These are phyloP conservation scores for Cephus sareptanus DNA, from an alignment of 2,888 invertebrate species.

Conservation along the genomic window DNA sequence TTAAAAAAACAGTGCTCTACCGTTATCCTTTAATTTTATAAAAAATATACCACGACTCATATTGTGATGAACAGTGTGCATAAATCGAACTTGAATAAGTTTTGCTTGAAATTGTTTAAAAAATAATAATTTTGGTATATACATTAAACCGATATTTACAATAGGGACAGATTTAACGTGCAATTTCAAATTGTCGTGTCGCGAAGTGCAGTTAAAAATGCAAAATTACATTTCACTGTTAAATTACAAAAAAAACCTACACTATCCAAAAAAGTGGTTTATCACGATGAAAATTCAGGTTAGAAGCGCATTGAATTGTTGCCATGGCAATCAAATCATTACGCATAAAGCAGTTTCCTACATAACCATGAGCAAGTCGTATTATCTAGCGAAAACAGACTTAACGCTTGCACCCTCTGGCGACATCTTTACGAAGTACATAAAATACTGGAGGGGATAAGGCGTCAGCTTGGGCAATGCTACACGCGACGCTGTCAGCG, in stretches of 20 bases:
- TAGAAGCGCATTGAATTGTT: background rate
- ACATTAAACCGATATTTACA: conserved; percentile 22
- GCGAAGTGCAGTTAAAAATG: background rate
- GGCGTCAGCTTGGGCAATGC: background rate
- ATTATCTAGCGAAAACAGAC: background rate
- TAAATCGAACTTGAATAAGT: conserved; percentile 26
- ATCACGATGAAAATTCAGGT: background rate
- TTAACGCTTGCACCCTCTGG: background rate
- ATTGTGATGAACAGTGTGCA: conserved; percentile 40
- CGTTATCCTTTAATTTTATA: conserved; percentile 40
- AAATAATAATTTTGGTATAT: conserved; percentile 23
- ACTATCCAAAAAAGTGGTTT: background rate
- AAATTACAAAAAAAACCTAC: background rate
- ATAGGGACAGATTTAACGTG: background rate
- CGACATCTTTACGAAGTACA: background rate
- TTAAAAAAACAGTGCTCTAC: conserved; percentile 27
- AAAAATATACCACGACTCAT: conserved; percentile 44
- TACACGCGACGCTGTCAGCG: background rate
- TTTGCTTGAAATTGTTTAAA: conserved; percentile 25
- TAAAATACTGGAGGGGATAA: background rate
- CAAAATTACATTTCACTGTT: background rate
- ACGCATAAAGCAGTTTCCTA: background rate
- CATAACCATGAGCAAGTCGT: background rate
- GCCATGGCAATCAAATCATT: background rate
- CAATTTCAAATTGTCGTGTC: background rate